Base-by-base conservation (phyloP, 2,888 invertebrate species). In the Apeira syringaria region DNA sequence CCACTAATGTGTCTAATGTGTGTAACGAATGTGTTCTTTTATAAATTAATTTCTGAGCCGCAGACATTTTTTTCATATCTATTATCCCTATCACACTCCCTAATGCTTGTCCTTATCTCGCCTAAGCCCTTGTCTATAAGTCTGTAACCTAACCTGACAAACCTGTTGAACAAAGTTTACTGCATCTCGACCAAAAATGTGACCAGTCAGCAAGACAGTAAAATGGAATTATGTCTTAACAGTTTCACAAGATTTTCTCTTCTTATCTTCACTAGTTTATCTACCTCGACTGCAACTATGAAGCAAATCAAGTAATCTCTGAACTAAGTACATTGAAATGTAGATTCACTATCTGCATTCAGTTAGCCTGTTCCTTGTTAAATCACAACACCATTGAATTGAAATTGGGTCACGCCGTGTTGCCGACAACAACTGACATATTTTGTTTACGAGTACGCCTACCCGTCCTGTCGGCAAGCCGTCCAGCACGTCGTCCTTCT, bases 371-470 rank as follows among this genome's bases (percentile, higher is more conserved):
- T 24, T 29, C 12, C 17, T 34, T 27, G 38, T 39, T 45, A 35
- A 44, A 44, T 38, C 44, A 34, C 25, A 31, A 20, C 33, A 36
- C 31, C 13, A 15, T 10, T 22, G 34, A 30, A 39, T 10, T 22
- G 34, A 30, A 39, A 45, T 39, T 34, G 38, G 43, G 37, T 8
- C 43, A 37, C 34, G 20, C 20, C 22, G 20, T 37, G 34, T 44
- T 44, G 33, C 33, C 37, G 38, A 44, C 43, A 27, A 10, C 15
- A 17, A 11, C 28, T 36, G 36, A 22, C 29, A 45, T 38, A 48
- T 61, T 56, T 55, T 53, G 56, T 60, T 64, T 45, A 45, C 34
- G 30, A 39, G 9, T 22, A 26, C 25, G 38, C 38, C 29, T 30
- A 31, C 34, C 10, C 37, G 36, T 34, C 28, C 25, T 13, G 13